A percentile compares a stretch with the other conserved stretches of the same genome.
Conservation (phyloP, 2,113 vertebrate species). For the Isichthys henryi region DNA sequence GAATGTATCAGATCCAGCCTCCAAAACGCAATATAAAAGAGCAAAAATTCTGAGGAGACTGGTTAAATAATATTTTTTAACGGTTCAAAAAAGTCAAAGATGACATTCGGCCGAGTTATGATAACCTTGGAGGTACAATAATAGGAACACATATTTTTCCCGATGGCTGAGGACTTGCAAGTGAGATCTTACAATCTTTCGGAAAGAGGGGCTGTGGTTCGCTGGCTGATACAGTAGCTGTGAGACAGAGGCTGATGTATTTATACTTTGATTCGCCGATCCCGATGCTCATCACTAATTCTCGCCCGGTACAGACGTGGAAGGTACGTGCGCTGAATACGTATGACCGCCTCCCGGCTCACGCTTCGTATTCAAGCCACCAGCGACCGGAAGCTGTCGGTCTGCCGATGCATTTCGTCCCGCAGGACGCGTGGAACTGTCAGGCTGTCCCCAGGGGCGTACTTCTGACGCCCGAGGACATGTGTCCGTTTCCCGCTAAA, state of each 20-base stretch:
- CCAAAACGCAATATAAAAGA: background rate
- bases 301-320: background rate
- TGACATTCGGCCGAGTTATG: background rate
- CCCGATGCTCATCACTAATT: conserved; percentile 6
- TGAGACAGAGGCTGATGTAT: background rate
- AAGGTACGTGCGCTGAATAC: background rate
- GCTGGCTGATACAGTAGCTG: background rate
- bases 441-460: background rate
- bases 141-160: background rate
- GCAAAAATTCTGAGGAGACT: background rate
- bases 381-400: background rate
- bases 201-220: background rate
- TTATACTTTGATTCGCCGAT: background rate
- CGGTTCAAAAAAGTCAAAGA: background rate
- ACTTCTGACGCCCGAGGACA: background rate
- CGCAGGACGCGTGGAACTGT: background rate
- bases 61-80: background rate
- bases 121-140: background rate
- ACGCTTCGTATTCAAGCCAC: background rate
- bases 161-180: background rate
- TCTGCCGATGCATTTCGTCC: background rate
- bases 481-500: background rate
- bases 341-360: background rate
- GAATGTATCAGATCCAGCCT: background rate
- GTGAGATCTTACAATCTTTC: background rate